Base-by-base conservation (phyloP, 2,888 invertebrate species). In the Ptychoptera contaminata region DNA sequence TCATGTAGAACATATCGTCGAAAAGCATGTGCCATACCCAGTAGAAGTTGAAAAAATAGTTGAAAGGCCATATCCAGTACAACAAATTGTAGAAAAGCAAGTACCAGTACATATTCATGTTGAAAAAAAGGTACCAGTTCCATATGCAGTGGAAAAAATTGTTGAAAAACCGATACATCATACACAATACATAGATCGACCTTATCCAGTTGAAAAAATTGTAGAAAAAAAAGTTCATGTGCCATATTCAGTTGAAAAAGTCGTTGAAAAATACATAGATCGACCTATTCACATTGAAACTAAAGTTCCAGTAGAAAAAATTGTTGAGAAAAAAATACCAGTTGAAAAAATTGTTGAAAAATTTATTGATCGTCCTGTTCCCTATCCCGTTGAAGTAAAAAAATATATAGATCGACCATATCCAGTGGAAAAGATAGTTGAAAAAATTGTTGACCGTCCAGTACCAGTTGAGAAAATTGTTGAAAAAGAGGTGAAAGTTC, bases 401-500 rank as follows among this genome's bases (percentile, higher is more conserved):
- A 67, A 68, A 50, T 56, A 61, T 29, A 61, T 70, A 0, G 65
- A 64, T 2, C 67, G 67, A 43, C 67, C 65, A 2, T 69, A 69
- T 50, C 70, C 70, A 0, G 69, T 74, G 0, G 73, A 74, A 6
- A 67, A 71, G 47, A 62, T 73, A 48, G 65, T 70, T 0, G 67
- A 69, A 48, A 73, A 62, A 48, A 52, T 65, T 2, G 65, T 69
- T 1, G 69, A 56, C 12, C 51, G 50, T 8, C 54, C 55, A 1
- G 49, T 51, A 11, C 50, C 48, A 11, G 51, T 55, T 2, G 52
- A 54, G 9, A 56, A 70, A 44, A 65, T 78, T 31, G 70, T 80
- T 0, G 77, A 79, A 52, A 76, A 74, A 51, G 70, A 73, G 1
- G 68, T 75, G 1, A 61, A 68, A 1, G 63, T 72, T 8, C 71